Conservation (phyloP, 1,140 invertebrate genomes). For the Aculops lycopersici region DNA sequence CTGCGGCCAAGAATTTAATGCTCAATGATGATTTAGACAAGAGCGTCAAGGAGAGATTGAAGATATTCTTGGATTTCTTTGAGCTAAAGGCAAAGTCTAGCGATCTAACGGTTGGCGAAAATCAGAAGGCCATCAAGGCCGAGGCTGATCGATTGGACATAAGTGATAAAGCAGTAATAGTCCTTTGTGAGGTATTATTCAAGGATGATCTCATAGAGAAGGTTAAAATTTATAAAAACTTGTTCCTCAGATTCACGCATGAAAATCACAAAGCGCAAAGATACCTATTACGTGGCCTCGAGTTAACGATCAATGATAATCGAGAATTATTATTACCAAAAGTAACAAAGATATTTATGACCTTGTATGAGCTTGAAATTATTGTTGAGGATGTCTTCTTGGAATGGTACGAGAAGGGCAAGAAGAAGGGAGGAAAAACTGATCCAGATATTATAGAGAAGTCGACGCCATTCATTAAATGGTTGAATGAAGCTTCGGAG, state of each 20-base stretch:
- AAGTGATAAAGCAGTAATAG: constrained; percentile 60
- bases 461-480: constrained; percentile 69
- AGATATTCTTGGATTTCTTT: constrained; percentile 63
- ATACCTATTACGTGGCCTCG: constrained; percentile 71
- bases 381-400: constrained; percentile 66
- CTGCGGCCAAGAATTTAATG: constrained; percentile 69
- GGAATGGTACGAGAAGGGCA: constrained; percentile 34
- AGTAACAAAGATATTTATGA: constrained; percentile 58
- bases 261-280: constrained; percentile 67
- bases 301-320: constrained; percentile 58
- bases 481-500: constrained; percentile 75
- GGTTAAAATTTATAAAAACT: constrained; percentile 19
- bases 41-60: constrained; percentile 66
- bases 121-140: constrained; percentile 48
- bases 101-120: neutral
- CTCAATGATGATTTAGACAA: constrained; percentile 85
- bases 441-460: constrained; percentile 65
- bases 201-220: constrained; percentile 46
- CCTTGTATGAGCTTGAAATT: constrained; percentile 77
- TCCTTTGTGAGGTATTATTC: constrained; percentile 71
- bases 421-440: constrained; percentile 62
- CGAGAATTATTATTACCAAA: constrained; percentile 45
- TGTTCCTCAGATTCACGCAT: constrained; percentile 36
- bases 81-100: constrained; percentile 23
- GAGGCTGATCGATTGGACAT: constrained; percentile 86